These are phyloP conservation scores for Bombus confusus DNA, from an alignment of 1,140 invertebrate genomes.

Conservation along the genomic window DNA sequence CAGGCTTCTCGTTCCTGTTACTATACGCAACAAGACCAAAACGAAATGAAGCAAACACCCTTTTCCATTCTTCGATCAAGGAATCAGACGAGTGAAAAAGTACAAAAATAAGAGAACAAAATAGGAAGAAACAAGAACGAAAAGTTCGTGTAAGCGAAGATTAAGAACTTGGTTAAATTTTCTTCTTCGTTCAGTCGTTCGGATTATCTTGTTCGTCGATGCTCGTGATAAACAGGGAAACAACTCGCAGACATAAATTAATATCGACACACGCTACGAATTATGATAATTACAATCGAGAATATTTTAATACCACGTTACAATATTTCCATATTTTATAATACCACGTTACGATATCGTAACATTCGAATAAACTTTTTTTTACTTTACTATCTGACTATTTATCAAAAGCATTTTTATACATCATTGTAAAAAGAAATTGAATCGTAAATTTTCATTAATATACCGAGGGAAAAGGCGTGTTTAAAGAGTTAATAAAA, in stretches of 20 bases:
- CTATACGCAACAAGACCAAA: neutral
- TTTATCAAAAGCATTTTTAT: too few relatives aligned
- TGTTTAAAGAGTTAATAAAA: neutral
- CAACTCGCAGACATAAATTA: too few relatives aligned
- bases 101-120: neutral
- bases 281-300: too few relatives aligned
- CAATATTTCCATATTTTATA: too few relatives aligned
- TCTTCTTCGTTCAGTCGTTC: neutral
- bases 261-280: too few relatives aligned
- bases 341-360: too few relatives aligned
- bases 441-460: neutral
- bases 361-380: too few relatives aligned
- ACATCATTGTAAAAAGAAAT: neutral
- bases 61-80: neutral
- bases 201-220: neutral
- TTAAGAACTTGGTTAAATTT: neutral
- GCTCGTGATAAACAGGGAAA: neutral
- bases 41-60: neutral
- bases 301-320: too few relatives aligned
- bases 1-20: constrained; percentile 9
- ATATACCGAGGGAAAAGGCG: neutral
- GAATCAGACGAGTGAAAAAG: neutral
- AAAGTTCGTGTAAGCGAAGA: neutral
- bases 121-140: neutral
- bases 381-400: too few relatives aligned